These are phyloP conservation scores for Synaphobranchus kaupii DNA, from an alignment of 2,797 vertebrate species.

Conservation along the genomic window DNA sequence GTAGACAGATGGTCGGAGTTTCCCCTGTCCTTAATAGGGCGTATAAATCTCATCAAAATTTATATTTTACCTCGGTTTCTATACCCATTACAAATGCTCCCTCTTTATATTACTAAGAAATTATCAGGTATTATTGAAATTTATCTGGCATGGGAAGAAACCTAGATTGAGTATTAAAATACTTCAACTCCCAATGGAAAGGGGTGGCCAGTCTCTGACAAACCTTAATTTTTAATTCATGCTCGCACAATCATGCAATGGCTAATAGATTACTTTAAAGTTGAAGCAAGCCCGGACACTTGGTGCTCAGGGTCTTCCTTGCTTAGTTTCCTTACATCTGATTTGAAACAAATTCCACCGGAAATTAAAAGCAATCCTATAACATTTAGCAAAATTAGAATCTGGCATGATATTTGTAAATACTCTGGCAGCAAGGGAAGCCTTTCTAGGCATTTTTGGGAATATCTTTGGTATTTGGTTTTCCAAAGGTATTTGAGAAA, in stretches of 20 bases:
- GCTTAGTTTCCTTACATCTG: not conserved
- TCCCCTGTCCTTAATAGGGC: not conserved
- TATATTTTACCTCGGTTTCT: not conserved
- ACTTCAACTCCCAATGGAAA: not conserved
- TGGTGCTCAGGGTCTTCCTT: not conserved
- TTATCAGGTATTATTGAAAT: not conserved
- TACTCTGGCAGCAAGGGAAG: too few species aligned
- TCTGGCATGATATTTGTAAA: too few species aligned
- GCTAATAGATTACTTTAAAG: not conserved
- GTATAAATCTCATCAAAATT: not conserved
- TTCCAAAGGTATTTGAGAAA: too few species aligned
- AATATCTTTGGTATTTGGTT: too few species aligned
- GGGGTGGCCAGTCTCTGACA: not conserved
- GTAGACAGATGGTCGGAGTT: conserved; percentile 3
- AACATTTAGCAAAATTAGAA: too few species aligned
- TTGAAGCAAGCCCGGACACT: too few species aligned
- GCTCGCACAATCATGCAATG: not conserved
- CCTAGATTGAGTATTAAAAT: not conserved
- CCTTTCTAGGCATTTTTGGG: too few species aligned
- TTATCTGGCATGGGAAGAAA: not conserved
- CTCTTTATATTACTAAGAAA: not conserved
- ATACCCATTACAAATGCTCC: conserved; percentile 3
- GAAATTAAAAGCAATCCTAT: too few species aligned
- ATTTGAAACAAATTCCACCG: too few species aligned
- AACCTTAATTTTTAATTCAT: not conserved